Evolutionary conservation across 1,140 invertebrate species (phyloP).

Genomic region (Tachypleus tridentatus): DNA sequence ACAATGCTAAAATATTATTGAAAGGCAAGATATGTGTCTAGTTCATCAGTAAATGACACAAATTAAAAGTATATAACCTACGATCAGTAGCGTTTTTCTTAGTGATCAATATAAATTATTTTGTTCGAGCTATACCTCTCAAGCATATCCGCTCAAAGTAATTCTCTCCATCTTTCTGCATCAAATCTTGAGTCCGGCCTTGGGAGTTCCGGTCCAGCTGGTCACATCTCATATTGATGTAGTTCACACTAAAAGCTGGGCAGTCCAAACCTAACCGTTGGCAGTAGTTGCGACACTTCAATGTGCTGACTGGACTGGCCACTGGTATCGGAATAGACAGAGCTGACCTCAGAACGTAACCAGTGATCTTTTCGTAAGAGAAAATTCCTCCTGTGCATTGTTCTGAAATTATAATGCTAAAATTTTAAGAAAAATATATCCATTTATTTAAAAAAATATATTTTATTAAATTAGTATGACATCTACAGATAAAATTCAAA

Average conservation of each 20-base stretch:
- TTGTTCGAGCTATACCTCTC: constrained; percentile 26
- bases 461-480: too few species aligned
- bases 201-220: constrained; percentile 40
- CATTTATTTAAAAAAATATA: too few species aligned
- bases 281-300: constrained; percentile 33
- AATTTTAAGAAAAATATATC: too few species aligned
- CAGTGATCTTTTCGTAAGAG: constrained; percentile 41
- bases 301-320: constrained; percentile 29
- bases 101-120: too few species aligned
- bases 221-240: constrained; percentile 35
- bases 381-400: constrained; percentile 39
- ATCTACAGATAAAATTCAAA: too few species aligned
- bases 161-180: constrained; percentile 33
- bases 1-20: too few species aligned
- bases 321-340: constrained; percentile 33
- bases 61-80: too few species aligned
- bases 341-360: constrained; percentile 36
- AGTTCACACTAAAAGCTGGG: constrained; percentile 39
- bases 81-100: too few species aligned
- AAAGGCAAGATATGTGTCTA: too few species aligned
- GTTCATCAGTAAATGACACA: too few species aligned
- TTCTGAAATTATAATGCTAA: constrained; percentile 22
- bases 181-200: constrained; percentile 35
- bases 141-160: constrained; percentile 43
- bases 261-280: constrained; percentile 35